Evolutionary conservation across 2,113 vertebrate genomes (phyloP), one percentile per base, ranked within the genome.

Genomic region (Nycticorax nycticorax): DNA sequence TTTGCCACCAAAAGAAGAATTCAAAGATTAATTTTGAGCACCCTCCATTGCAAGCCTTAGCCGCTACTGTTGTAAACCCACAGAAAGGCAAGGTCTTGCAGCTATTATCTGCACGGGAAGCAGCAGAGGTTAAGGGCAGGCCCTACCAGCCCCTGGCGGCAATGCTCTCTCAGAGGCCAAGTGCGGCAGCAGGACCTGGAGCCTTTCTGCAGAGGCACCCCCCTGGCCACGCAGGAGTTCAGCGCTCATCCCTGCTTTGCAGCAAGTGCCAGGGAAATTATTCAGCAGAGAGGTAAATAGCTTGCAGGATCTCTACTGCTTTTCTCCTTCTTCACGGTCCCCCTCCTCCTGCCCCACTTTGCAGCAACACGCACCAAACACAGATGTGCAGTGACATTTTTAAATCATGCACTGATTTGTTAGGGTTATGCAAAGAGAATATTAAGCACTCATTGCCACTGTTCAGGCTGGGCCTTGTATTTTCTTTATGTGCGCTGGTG

Each of bases 321-420:
- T 39, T 89, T 76, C 85, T 83, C 81, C 37, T 73, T 77, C 37
- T 73, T 77, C 48, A 17, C 0, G 0, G 71, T 77, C 64, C 30
- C 47, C 66, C 60, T 91, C 89, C 77, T 93, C 91, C 87, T 35
- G 33, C n/a, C 47, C 41, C 53, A 62, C 47, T 93, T 87, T 69
- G 80, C 84, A 88, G 84, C 57, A 37, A 18, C 56, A 66, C 82
- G 75, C 73, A 75, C 32, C 28, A 74, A 71, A 83, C 43, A 75
- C 84, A 92, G 85, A 93, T 81, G 89, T 86, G 90, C 56, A 74
- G 77, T 84, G 89, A 84, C 92, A 91, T 97, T 92, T 96, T 88
- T 23, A 64, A 93, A 82, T 72, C 37, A 56, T 37, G 73, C 64
- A 76, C 72, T 68, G 63, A 88, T 92, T 84, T 89, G 57, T 85